Percentiles rank a stretch among this genome's conserved stretches.
Conservation (phyloP, 2,888 invertebrate genomes). For the Chromoteleia sp. region DNA sequence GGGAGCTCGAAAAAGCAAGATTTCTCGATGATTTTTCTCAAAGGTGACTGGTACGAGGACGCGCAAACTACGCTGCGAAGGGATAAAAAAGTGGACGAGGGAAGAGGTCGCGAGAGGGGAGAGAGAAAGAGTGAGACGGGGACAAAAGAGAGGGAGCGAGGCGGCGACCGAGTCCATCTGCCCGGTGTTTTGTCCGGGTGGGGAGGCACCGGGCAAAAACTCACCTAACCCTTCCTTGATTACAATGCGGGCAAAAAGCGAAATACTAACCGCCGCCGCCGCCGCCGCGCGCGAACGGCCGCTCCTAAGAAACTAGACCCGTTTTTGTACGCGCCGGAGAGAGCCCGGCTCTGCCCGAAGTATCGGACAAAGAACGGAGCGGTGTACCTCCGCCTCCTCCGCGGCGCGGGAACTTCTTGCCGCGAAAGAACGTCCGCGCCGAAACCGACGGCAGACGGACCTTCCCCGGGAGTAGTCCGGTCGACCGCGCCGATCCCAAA, state of each 20-base stretch:
- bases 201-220: slow-evolving; percentile 81
- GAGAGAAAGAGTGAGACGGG: slow-evolving; percentile 54
- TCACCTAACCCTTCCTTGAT: slow-evolving; percentile 85
- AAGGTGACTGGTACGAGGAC: slow-evolving; percentile 72
- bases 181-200: slow-evolving; percentile 77
- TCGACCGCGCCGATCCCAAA: slow-evolving; percentile 40
- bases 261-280: slow-evolving; percentile 85
- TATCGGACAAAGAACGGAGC: slow-evolving; percentile 80
- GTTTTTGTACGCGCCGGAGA: slow-evolving; percentile 81
- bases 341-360: slow-evolving; percentile 78
- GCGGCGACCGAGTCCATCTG: slow-evolving; percentile 84
- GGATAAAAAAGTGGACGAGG: slow-evolving; percentile 59
- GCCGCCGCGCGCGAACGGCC: slow-evolving; percentile 82
- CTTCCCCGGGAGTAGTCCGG: slow-evolving; percentile 32
- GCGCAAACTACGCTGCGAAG: slow-evolving; percentile 66
- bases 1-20: slow-evolving; percentile 71
- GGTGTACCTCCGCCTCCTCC: slow-evolving; percentile 73
- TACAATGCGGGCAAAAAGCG: slow-evolving; percentile 85
- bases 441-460: background rate
- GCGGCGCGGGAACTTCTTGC: slow-evolving; percentile 54
- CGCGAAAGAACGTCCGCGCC: slow-evolving; percentile 41
- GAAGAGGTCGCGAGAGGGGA: slow-evolving; percentile 45
- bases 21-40: slow-evolving; percentile 74
- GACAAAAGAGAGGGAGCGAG: slow-evolving; percentile 68
- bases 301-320: slow-evolving; percentile 84